Evolutionary conservation across 2,113 vertebrate genomes (phyloP).

Genomic region (Lophius piscatorius): DNA sequence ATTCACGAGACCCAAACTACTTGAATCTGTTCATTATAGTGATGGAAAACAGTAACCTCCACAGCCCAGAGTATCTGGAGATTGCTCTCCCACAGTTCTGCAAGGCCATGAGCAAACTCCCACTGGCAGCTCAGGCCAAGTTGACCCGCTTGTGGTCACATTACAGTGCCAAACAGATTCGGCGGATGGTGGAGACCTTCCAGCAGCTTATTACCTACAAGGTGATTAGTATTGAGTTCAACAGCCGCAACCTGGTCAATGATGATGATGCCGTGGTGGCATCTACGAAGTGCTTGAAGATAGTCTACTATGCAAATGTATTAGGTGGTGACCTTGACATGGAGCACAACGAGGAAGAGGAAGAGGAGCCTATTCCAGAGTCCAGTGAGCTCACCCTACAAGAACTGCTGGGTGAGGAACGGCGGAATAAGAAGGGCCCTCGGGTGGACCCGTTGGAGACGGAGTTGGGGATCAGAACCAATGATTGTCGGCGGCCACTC

Average conservation of each 20-base stretch:
- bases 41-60: constrained; percentile 98
- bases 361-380: constrained; percentile 95
- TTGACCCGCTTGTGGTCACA: constrained; percentile 92
- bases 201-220: constrained; percentile 99
- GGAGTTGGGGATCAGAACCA: constrained; percentile 93
- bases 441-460: constrained; percentile 96
- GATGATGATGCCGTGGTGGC: constrained; percentile 97
- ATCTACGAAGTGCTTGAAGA: constrained; percentile 98
- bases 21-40: constrained; percentile 98
- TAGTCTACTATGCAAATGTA: constrained; percentile 98
- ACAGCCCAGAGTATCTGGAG: constrained; percentile 98
- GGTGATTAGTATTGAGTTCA: constrained; percentile 98
- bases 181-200: constrained; percentile 97
- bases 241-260: constrained; percentile 94
- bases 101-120: constrained; percentile 98
- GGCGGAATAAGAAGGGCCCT: constrained; percentile 95
- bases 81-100: constrained; percentile 97
- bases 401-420: constrained; percentile 94
- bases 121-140: constrained; percentile 93
- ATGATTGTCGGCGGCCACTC: constrained; percentile 94
- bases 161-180: constrained; percentile 91
- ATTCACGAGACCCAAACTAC: constrained; percentile 94
- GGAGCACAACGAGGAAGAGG: constrained; percentile 95
- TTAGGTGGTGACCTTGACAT: constrained; percentile 94
- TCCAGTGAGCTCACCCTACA: constrained; percentile 96